Evolutionary conservation across 2,113 vertebrate genomes (phyloP).

Genomic region (Aptenodytes patagonicus): DNA sequence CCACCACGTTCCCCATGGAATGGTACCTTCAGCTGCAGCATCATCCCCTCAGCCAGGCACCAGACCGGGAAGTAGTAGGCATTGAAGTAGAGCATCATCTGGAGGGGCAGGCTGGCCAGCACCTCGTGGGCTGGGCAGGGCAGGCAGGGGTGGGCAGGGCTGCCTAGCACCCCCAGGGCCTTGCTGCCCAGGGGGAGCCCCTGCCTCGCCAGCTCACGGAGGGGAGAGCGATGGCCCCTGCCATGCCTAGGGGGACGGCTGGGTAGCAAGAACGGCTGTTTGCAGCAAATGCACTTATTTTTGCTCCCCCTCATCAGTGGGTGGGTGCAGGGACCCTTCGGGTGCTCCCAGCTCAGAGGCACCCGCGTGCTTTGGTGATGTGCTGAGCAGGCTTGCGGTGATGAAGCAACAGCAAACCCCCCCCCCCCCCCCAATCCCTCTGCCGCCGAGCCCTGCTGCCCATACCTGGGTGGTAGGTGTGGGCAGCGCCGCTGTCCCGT

Average conservation of each 20-base stretch:
- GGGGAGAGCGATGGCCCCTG: not conserved
- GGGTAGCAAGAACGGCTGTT: not conserved
- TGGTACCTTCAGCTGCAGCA: slow-evolving; percentile 83
- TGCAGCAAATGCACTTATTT: not conserved
- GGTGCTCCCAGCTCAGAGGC: not conserved
- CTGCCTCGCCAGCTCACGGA: rapidly evolving
- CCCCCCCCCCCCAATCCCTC: not conserved
- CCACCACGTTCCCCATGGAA: rapidly evolving
- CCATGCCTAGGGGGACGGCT: rapidly evolving
- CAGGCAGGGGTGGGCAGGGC: not conserved
- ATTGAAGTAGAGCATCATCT: slow-evolving; percentile 88
- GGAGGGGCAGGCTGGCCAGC: slow-evolving; percentile 82
- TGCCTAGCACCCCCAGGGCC: not conserved
- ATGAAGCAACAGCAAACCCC: not conserved
- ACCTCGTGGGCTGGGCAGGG: slow-evolving; percentile 58
- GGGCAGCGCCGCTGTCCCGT: slow-evolving; percentile 58
- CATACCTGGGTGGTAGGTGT: slow-evolving; percentile 69
- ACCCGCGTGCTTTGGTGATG: no score
- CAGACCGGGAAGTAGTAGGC: slow-evolving; percentile 80
- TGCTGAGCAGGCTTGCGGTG: rapidly evolving
- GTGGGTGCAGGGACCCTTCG: not conserved
- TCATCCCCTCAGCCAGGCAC: slow-evolving; percentile 80
- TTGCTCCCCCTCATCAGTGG: not conserved
- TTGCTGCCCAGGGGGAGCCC: not conserved
- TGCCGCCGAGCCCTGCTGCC: rapidly evolving